Evolutionary conservation across 2,797 vertebrate species (phyloP).

Genomic region (Limosa lapponica): DNA sequence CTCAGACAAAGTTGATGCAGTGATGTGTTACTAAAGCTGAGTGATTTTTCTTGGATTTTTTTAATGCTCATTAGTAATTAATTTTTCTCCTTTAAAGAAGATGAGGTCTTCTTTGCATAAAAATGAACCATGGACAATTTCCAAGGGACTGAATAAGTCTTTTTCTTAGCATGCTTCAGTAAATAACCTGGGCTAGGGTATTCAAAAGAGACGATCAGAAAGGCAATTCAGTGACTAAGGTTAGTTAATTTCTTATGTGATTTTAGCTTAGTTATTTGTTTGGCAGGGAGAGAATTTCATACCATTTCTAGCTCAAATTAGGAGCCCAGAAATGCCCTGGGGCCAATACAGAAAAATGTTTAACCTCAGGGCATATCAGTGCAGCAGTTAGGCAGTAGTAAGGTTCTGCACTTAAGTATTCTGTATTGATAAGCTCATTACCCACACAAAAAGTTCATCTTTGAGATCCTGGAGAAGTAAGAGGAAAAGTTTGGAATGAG

Average conservation of each 20-base stretch:
- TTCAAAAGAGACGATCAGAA: neutral
- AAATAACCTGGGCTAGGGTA: slow-evolving; percentile 1
- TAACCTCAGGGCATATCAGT: neutral
- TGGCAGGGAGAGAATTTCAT: neutral
- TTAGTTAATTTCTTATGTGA: neutral
- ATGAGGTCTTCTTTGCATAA: slow-evolving; percentile 54
- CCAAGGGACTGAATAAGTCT: neutral
- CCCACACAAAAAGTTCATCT: neutral
- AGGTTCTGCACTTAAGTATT: neutral
- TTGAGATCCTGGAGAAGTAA: neutral
- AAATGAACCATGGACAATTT: slow-evolving; percentile 46
- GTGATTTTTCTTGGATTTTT: slow-evolving; percentile 60
- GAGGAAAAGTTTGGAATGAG: neutral
- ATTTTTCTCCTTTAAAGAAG: slow-evolving; percentile 38
- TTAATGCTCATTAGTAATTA: slow-evolving; percentile 71
- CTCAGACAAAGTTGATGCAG: slow-evolving; percentile 66
- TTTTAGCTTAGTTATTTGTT: neutral
- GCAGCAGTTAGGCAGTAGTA: neutral
- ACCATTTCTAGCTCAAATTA: neutral
- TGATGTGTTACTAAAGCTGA: slow-evolving; percentile 68
- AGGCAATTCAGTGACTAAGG: neutral
- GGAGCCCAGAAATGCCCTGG: neutral
- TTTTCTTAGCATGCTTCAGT: slow-evolving; percentile 28
- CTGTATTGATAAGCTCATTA: neutral
- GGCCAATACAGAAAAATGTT: neutral